Evolutionary conservation across 92 coral and sea anemone genomes (phyloP).

Genomic region (Virgularia gustaviana): DNA sequence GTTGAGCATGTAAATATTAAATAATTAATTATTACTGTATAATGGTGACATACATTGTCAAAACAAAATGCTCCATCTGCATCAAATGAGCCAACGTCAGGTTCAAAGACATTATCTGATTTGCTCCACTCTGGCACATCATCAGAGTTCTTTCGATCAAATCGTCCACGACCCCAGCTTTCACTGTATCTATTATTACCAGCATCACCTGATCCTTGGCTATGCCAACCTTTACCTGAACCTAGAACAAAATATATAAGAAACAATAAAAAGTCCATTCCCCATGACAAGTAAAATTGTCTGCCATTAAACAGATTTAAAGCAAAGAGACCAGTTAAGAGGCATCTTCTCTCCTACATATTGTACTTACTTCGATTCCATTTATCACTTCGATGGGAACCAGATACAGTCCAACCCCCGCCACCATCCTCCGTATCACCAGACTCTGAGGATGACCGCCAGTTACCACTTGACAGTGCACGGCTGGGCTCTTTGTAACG

Average conservation of each 20-base stretch:
- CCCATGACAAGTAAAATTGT: not conserved
- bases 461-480: slow-evolving; percentile 68
- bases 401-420: slow-evolving; percentile 94
- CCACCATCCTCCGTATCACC: slow-evolving; percentile 60
- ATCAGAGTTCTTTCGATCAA: slow-evolving; percentile 19
- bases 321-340: not conserved
- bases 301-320: not conserved
- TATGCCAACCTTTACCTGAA: slow-evolving; percentile 54
- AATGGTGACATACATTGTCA: slow-evolving; percentile 60
- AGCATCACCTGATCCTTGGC: not conserved
- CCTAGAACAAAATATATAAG: slow-evolving; percentile 32
- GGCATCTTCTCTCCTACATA: too few relatives aligned
- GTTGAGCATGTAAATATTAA: not conserved
- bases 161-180: slow-evolving; percentile 4
- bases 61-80: slow-evolving; percentile 87
- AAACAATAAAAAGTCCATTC: not conserved
- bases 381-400: slow-evolving; percentile 73
- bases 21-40: slow-evolving; percentile 27
- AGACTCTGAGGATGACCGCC: slow-evolving; percentile 59
- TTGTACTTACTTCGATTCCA: too few relatives aligned
- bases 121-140: slow-evolving; percentile 90
- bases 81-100: slow-evolving; percentile 82
- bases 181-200: not conserved
- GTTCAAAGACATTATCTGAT: slow-evolving; percentile 74
- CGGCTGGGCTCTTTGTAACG: slow-evolving; percentile 81